These are phyloP conservation scores for Eptesicus fuscus DNA, from an alignment of 2,113 vertebrate species.

Conservation along the genomic window DNA sequence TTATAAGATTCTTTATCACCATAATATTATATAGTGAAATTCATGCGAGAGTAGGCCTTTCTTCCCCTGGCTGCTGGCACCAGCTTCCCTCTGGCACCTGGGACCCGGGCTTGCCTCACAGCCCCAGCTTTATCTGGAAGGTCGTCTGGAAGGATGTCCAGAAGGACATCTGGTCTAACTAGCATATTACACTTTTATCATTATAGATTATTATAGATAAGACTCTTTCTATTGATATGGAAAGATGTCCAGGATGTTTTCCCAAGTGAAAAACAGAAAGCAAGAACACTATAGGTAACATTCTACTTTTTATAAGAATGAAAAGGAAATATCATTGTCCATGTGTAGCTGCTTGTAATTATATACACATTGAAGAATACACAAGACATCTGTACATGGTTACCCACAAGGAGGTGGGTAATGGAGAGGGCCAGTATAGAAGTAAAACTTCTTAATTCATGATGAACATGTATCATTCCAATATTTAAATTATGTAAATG, in stretches of 20 bases:
- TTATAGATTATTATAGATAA: too few species aligned
- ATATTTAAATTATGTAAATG: background rate
- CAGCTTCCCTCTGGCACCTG: too few species aligned
- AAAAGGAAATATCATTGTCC: background rate
- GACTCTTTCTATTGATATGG: background rate
- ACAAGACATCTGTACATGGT: background rate
- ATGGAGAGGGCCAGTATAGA: rapidly evolving
- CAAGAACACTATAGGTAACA: background rate
- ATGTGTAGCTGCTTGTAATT: background rate
- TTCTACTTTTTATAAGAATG: background rate
- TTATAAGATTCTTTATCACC: background rate
- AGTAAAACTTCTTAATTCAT: background rate
- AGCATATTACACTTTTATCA: too few species aligned
- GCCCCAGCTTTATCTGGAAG: too few species aligned
- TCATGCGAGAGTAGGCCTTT: too few species aligned
- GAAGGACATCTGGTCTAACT: too few species aligned
- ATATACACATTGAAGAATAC: background rate
- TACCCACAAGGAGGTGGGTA: background rate
- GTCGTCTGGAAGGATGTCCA: too few species aligned
- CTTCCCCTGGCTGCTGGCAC: too few species aligned
- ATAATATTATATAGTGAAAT: too few species aligned
- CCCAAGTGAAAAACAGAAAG: background rate
- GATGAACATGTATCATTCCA: background rate
- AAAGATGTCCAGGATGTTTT: background rate
- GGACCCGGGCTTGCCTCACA: too few species aligned